phyloP scores from a whole-genome alignment of 1,140 invertebrate species.

The Trigoniulus corallinus region DNA sequence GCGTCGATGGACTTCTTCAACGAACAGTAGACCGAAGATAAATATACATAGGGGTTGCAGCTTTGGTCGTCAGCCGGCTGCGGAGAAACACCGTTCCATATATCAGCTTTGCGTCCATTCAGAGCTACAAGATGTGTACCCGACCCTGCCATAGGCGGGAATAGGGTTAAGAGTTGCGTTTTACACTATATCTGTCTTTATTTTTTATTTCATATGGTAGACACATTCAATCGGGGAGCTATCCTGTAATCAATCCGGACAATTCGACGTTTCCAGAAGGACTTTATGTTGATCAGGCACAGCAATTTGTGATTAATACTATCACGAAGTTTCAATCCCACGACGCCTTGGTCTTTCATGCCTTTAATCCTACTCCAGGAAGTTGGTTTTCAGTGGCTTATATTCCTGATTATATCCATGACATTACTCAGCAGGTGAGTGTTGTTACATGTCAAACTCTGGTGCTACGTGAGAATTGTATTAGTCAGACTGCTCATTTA shows the following conservation, averaged over 20 bases:
- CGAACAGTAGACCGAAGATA: too few relatives aligned
- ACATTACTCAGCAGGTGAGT: conserved; percentile 37
- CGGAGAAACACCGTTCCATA: too few relatives aligned
- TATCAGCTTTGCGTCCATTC: too few relatives aligned
- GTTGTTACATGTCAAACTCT: too few relatives aligned
- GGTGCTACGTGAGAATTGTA: too few relatives aligned
- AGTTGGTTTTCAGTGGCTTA: conserved; percentile 64
- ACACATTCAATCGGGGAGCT: conserved; percentile 46
- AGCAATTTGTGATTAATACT: conserved; percentile 26
- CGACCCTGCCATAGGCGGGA: too few relatives aligned
- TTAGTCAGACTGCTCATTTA: not conserved
- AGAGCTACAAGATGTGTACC: too few relatives aligned
- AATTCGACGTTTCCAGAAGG: conserved; percentile 46
- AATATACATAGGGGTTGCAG: too few relatives aligned
- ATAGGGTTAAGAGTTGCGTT: not conserved
- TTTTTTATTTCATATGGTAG: conserved; percentile 18
- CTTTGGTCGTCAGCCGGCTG: too few relatives aligned
- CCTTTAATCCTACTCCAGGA: conserved; percentile 46
- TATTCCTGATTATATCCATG: conserved; percentile 40
- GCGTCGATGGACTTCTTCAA: too few relatives aligned
- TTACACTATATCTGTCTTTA: not conserved
- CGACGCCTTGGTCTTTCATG: conserved; percentile 31
- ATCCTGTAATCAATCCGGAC: conserved; percentile 57
- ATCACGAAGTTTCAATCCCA: conserved; percentile 32
- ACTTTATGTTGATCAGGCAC: conserved; percentile 27